Evolutionary conservation across 2,113 vertebrate species (phyloP), one percentile per base, ranked within the genome.

Genomic region (Eretmochelys imbricata): DNA sequence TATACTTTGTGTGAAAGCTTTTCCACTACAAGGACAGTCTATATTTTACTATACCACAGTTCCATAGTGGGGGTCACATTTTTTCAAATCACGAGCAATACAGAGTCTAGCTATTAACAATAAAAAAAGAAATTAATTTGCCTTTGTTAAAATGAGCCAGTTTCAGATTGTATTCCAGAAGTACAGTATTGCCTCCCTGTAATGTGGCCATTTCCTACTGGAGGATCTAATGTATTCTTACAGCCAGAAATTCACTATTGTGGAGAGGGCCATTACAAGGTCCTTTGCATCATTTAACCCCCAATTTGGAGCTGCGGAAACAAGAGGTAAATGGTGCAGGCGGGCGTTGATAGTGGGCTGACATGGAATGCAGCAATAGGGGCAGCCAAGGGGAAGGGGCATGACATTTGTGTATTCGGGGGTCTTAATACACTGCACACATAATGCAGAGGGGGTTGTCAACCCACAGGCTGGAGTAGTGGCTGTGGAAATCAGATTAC

Each of bases 401-500:
- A 89, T 81, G 84, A 38, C 85, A 79, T 65, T 49, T 49, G 3
- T 13, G 4, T 72, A 20, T 86, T 83, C 85, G 79, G 84, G 83
- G 53, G 35, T 54, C 46, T 78, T 31, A 86, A n/a, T 48, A 83
- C 69, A 5, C 25, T 48, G 25, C 1, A 3, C 38, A 57, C 79
- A 76, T 85, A 80, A 80, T 90, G 88, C 90, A 65, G 50, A 57
- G 24, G 84, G 59, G 53, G 53, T 84, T 95, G 96, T 85, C 92
- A 91, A 81, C 25, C 65, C 93, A 89, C 89, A 92, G 6, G 19
- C 10, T 46, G 72, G 42, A 76, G 24, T 13, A 76, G 93, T 54
- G 93, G 89, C 75, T 65, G 81, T 8, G 57, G 72, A 75, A 89
- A 81, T 88, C 62, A 96, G 96, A 95, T 96, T 94, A 95, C 92